Conservation (phyloP, 2,113 vertebrate species). For the Monopterus albus region DNA sequence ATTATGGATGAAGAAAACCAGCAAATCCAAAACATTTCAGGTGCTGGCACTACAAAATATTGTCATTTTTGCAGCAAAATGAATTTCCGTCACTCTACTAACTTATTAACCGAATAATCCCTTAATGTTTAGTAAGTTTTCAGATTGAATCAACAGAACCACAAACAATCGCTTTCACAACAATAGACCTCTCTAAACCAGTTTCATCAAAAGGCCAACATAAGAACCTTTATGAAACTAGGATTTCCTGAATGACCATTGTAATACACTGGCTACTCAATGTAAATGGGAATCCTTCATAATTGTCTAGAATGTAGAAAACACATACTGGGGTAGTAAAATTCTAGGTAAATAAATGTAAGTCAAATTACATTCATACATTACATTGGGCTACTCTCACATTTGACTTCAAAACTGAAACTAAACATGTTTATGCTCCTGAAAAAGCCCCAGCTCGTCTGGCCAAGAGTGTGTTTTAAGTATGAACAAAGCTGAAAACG, state of each 20-base stretch:
- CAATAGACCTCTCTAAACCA: neutral
- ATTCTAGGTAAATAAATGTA: neutral
- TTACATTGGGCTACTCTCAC: neutral
- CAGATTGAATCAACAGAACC: neutral
- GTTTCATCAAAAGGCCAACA: neutral
- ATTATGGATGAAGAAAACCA: too few relatives aligned
- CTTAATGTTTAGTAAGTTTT: neutral
- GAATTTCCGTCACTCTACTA: too few relatives aligned
- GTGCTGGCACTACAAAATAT: too few relatives aligned
- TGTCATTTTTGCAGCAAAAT: too few relatives aligned
- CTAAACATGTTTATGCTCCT: constrained; percentile 15
- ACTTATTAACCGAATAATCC: too few relatives aligned
- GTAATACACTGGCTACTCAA: neutral
- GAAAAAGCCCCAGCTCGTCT: constrained; percentile 31
- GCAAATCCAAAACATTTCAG: too few relatives aligned
- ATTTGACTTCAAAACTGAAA: constrained; percentile 65
- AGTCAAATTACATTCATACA: neutral
- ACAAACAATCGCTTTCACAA: neutral
- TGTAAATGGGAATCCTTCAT: neutral
- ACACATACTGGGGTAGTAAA: neutral
- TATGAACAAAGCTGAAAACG: neutral
- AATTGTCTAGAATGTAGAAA: neutral
- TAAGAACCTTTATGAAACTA: neutral
- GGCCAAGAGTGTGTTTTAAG: neutral
- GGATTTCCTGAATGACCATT: too few relatives aligned